Base-by-base conservation (phyloP, 37 sponge, comb jelly and placozoan species). In the Corticium candelabrum region DNA sequence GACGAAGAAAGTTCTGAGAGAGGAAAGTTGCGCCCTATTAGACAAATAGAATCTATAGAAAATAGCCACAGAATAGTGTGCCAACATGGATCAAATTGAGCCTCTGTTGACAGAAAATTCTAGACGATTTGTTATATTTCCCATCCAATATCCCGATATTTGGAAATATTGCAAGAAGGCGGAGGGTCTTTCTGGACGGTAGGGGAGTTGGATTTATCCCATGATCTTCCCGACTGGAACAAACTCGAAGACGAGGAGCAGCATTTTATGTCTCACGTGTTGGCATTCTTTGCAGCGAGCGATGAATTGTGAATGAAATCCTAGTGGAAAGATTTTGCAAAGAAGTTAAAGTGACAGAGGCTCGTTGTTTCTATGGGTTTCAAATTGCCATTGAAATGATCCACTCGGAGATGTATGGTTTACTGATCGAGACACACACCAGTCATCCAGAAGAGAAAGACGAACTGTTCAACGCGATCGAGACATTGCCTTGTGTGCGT, bases 221-320 rank as follows among this genome's bases (percentile, higher is more conserved):
- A 94, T 50, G 99, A 98, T 72, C 34, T 94, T 67, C 39, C 29
- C 0, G 99, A 98, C 76, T 98, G 99, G 99, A 79, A 91, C 1
- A 85, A 74, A 7, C 76, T 98, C 27, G 94, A 94, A 82, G 88
- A 71, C 31, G 95, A 92, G 31, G 99, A 98, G 75, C 82, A 82
- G 68, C 87, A 98, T 78, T 98, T 98, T 81, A 74, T 98, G 40
- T 96, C 95, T 40, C 93, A 98, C 76, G 99, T 98, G 29, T 75
- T 98, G 38, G 99, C 99, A 0, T 98, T 98, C 87, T 98, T 98
- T 77, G 99, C 99, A 41, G 99, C 99, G 31, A 98, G 99, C 82
- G 99, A 98, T 78, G 99, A 34, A 98, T 98, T n/a, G 99, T 98
- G 35, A 98, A 98, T 82, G 99, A 98, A 74, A 98, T 94, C 77